Evolutionary conservation across 2,797 vertebrate genomes (phyloP), one percentile per base, ranked within the genome.

Genomic region (Hoplostethus mediterraneus): DNA sequence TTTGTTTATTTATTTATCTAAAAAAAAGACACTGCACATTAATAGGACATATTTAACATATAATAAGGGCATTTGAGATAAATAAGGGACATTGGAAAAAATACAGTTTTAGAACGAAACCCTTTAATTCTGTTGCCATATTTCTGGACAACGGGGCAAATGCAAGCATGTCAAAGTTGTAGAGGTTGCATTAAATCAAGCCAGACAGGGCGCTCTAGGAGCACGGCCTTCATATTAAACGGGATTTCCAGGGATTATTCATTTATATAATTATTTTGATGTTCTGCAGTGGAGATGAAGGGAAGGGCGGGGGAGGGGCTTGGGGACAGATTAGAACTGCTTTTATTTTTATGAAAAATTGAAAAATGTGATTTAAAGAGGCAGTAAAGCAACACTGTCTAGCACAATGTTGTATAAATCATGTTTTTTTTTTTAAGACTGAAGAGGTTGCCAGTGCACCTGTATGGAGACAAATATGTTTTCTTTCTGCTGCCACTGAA

Each of bases 201-300:
- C 78, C 71, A 52, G 74, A 56, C 52, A 52, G 49, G 70, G 71
- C 85, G 80, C 69, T 87, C 81, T 67, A 83, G 77, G 77, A 90
- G 74, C 57, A 42, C 9, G 38, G 40, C 31, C 78, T 80, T 88
- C 82, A 80, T 87, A 77, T 90, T 89, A 87, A 86, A 74, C 69
- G 80, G 89, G 90, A 89, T 92, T 93, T 92, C 71, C 71, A 89
- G 77, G 84, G 91, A 93, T 93, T 92, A 91, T 67, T 86, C 61
- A 73, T 90, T 89, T 87, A 92, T 85, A 73, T 89, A 89, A 91
- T 92, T 88, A 89, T 90, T 89, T 88, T 76, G 65, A 58, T 71
- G 66, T 66, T 84, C 30, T 77, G 75, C 69, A 40, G 44, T 25
- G 47, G 75, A 75, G 75, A 75, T 69, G 65, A 81, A 44, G 71